A percentile compares a stretch with the other conserved stretches of the same genome.
These are phyloP conservation scores for Lagria hirta DNA, from an alignment of 2,888 invertebrate genomes.

Conservation along the genomic window DNA sequence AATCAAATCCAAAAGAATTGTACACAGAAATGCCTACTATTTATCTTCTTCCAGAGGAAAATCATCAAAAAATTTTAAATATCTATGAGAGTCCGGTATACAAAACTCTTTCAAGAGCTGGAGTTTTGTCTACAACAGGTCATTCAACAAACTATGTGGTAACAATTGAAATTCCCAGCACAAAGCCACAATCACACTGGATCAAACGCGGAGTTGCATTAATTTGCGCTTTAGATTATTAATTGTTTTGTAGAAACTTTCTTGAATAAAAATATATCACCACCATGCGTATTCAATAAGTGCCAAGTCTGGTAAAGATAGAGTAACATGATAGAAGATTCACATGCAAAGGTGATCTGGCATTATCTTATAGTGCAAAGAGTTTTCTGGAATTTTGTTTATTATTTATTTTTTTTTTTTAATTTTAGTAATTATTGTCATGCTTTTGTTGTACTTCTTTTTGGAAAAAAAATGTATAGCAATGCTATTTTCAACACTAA, in stretches of 20 bases:
- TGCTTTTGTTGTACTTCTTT: too few species aligned
- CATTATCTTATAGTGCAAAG: too few species aligned
- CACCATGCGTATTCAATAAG: too few species aligned
- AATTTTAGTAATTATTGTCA: neutral
- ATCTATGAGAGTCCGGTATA: constrained; percentile 66
- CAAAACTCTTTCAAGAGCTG: constrained; percentile 65
- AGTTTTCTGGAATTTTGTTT: too few species aligned
- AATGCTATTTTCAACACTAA: too few species aligned
- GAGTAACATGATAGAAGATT: too few species aligned
- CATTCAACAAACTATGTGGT: constrained; percentile 71
- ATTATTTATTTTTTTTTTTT: neutral
- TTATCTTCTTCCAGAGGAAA: constrained; percentile 68
- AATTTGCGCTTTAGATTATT: constrained; percentile 60
- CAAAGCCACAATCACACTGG: constrained; percentile 61
- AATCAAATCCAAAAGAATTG: constrained; percentile 68
- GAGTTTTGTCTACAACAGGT: constrained; percentile 67
- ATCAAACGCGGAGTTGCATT: constrained; percentile 64
- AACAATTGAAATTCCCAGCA: constrained; percentile 62
- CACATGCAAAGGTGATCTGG: too few species aligned
- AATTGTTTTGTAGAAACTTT: too few species aligned
- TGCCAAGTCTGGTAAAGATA: too few species aligned
- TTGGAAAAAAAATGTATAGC: too few species aligned
- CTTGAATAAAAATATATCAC: too few species aligned
- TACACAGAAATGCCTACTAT: constrained; percentile 73
- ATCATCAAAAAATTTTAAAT: constrained; percentile 57